Conservation (phyloP, 2,888 invertebrate genomes). For the Phortica okadai region DNA sequence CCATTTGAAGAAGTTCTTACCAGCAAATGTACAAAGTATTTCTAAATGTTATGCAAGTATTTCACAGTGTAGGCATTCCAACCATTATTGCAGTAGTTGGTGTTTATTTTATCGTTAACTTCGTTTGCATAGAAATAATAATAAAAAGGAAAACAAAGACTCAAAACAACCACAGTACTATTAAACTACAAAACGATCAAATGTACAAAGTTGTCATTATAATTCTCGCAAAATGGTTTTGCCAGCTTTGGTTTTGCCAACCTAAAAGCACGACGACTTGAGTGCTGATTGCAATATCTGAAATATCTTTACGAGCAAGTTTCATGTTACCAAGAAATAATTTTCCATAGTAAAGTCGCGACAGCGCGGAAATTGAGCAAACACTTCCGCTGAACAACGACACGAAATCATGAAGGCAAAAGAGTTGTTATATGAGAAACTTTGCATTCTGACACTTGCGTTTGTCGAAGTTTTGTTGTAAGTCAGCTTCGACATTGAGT, state of each 20-base stretch:
- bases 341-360: slow-evolving; percentile 59
- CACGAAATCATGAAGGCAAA: background rate
- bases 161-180: too few species aligned
- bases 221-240: background rate
- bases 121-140: background rate
- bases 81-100: slow-evolving; percentile 40
- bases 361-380: slow-evolving; percentile 64
- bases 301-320: slow-evolving; percentile 51
- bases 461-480: background rate
- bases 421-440: background rate
- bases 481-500: background rate
- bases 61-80: too few species aligned
- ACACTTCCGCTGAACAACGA: slow-evolving; percentile 51
- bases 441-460: background rate
- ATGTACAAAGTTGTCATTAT: background rate
- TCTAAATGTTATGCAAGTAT: too few species aligned
- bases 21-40: too few species aligned
- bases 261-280: background rate
- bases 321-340: slow-evolving; percentile 64
- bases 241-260: background rate
- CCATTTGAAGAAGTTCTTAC: too few species aligned
- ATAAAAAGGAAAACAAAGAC: background rate
- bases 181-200: too few species aligned
- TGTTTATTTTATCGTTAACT: slow-evolving; percentile 50
- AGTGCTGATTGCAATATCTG: background rate